Evolutionary conservation across 2,113 vertebrate species (phyloP), one percentile per base, ranked within the genome.

Genomic region (Gopherus flavomarginatus): DNA sequence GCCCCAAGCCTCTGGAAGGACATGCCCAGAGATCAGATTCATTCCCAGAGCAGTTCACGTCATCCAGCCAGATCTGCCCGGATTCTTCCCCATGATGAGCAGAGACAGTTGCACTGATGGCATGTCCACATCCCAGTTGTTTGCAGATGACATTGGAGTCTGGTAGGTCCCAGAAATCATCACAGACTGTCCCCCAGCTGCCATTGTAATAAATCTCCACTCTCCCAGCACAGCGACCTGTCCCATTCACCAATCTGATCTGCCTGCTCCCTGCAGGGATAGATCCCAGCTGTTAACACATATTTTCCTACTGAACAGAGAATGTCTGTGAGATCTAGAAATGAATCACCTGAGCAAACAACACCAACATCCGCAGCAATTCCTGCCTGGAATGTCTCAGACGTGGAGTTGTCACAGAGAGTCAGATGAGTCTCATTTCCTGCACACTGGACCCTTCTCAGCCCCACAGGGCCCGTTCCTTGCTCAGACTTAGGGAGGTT

Each of bases 11-110:
- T 2, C 65, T 65, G 0, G 95, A 94, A 2, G 1, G 90, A 49
- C 98, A 98, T 9, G 97, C 94, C 97, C 97, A 98, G 19, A 98
- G 38, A 17, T 53, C 94, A 24, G 93, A 59, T 84, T 98, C 97
- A 2, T 85, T 50, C 79, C 97, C 97, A 0, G 17, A 88, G 79
- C 98, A 98, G 26, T 85, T 93, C 6, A 98, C 16, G 0, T 92
- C 49, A 0, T 97, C 97, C 47, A 98, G 69, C 96, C 95, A 97
- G 87, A 98, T 96, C 8, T 57, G 89, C 3, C 97, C 98, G 1
- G 90, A 77, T 31, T 97, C 98, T 79, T 92, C n/a, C 8, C 97
- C 95, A 5, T 98, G 98, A 6, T 52, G 1, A 44, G 97, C 97
- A 1, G 94, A 95, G 11, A 69, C 29, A 0, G 89, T 56, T 6